Evolutionary conservation across 2,888 invertebrate genomes (phyloP).

Genomic region (Sympetrum striolatum): DNA sequence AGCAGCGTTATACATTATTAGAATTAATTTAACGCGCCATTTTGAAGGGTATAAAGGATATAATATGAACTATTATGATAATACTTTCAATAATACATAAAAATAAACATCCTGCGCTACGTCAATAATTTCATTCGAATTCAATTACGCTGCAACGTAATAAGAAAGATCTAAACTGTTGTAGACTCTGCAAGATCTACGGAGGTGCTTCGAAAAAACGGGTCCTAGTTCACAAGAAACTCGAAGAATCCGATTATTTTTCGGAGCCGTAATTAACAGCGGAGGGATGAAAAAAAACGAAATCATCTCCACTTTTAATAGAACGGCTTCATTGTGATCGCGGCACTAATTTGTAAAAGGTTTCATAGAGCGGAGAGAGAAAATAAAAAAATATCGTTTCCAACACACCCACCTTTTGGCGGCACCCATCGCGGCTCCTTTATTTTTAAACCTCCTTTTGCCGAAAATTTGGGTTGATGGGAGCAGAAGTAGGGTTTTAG

Average conservation of each 20-base stretch:
- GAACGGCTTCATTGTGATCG: background rate
- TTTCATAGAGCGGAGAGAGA: background rate
- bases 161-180: too few species aligned
- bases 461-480: background rate
- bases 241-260: background rate
- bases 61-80: too few species aligned
- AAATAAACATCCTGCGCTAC: too few species aligned
- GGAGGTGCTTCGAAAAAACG: too few species aligned
- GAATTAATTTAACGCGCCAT: too few species aligned
- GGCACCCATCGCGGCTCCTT: background rate
- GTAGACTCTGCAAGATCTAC: too few species aligned
- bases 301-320: background rate
- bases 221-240: too few species aligned
- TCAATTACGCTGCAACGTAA: too few species aligned
- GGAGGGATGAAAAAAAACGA: background rate
- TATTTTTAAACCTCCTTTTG: background rate
- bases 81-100: too few species aligned
- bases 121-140: too few species aligned
- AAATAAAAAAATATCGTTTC: background rate
- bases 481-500: background rate
- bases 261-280: background rate
- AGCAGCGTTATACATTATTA: too few species aligned
- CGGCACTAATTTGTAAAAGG: background rate
- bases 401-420: background rate
- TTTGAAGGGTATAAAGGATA: too few species aligned